These are phyloP conservation scores for Nephrotoma flavescens DNA, from an alignment of 2,888 invertebrate species.

Conservation along the genomic window DNA sequence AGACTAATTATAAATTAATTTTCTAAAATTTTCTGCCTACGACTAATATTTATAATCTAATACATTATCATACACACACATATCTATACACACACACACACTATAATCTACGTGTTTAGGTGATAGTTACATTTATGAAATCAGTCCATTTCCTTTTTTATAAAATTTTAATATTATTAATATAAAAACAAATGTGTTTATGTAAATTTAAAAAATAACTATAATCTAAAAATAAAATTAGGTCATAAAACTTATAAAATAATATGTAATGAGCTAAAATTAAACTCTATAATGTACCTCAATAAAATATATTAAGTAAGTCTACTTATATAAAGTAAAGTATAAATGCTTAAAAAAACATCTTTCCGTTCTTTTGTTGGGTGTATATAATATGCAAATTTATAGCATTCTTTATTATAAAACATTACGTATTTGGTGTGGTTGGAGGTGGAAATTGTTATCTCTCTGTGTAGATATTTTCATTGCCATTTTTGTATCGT, in stretches of 20 bases:
- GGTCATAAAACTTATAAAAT: background rate
- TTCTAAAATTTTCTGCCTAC: background rate
- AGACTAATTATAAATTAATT: too few species aligned
- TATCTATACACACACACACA: too few species aligned
- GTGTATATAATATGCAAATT: background rate
- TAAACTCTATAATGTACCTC: background rate
- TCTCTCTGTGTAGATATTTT: background rate
- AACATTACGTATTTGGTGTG: background rate
- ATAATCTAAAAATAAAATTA: background rate
- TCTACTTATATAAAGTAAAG: background rate
- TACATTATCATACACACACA: too few species aligned
- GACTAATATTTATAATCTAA: too few species aligned
- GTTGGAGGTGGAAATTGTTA: background rate
- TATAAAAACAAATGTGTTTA: background rate
- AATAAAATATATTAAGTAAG: background rate
- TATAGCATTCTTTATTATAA: background rate
- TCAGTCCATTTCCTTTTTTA: background rate
- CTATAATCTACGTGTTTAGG: background rate
- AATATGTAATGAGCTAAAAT: background rate
- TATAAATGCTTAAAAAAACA: background rate
- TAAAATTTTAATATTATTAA: background rate
- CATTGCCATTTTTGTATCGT: background rate
- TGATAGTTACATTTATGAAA: background rate
- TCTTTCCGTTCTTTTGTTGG: background rate
- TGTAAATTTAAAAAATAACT: background rate